Conservation (phyloP, 2,797 vertebrate species). For the Liasis olivaceus region DNA sequence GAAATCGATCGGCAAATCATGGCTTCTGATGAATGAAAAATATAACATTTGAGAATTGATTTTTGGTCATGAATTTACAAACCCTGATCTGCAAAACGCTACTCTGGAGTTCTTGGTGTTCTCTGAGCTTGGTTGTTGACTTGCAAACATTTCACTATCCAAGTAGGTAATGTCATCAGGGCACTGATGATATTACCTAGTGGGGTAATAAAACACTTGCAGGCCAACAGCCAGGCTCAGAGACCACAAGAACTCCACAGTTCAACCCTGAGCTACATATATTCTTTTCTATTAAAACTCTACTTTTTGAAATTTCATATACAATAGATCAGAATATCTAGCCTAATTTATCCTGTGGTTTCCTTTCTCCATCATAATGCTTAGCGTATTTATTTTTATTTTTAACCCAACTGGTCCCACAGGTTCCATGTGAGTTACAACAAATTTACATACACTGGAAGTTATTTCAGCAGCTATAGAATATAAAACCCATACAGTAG, state of each 20-base stretch:
- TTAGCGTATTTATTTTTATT: neutral
- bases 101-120: too few relatives aligned
- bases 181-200: too few relatives aligned
- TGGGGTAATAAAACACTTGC: too few relatives aligned
- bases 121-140: too few relatives aligned
- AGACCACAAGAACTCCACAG: too few relatives aligned
- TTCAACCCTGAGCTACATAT: neutral
- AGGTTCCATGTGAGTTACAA: neutral
- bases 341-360: neutral
- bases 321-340: neutral
- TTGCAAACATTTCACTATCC: too few relatives aligned
- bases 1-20: neutral
- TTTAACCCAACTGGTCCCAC: neutral
- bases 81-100: too few relatives aligned
- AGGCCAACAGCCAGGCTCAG: too few relatives aligned
- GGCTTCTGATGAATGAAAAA: neutral
- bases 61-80: too few relatives aligned
- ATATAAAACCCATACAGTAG: neutral
- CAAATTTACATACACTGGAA: neutral
- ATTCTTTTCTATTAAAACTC: neutral
- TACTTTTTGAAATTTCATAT: neutral
- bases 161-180: too few relatives aligned
- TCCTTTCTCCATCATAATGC: neutral
- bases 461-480: neutral
- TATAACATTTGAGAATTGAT: too few relatives aligned